These are phyloP conservation scores for Acanthoscelides obtectus DNA, from an alignment of 2,888 invertebrate genomes.

Conservation along the genomic window DNA sequence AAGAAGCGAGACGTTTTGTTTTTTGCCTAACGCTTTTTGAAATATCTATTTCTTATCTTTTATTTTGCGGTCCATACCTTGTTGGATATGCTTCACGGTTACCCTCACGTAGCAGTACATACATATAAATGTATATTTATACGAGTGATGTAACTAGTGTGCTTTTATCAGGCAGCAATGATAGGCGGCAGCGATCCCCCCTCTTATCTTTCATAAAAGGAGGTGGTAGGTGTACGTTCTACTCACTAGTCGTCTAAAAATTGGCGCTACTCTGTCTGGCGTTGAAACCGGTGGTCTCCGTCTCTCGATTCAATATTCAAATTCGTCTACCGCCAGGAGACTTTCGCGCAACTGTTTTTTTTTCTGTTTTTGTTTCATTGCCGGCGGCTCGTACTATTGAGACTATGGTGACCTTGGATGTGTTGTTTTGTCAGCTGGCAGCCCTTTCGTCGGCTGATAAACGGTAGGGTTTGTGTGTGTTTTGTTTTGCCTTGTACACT, in stretches of 20 bases:
- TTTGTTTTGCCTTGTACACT: no score
- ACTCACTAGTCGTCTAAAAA: background rate
- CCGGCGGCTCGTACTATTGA: background rate
- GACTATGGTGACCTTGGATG: constrained; percentile 18
- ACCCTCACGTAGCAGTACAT: background rate
- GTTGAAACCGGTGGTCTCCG: background rate
- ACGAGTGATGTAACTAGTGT: background rate
- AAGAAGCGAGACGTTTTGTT: no score
- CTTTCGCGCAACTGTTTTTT: background rate
- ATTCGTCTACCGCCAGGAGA: background rate
- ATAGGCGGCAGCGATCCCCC: constrained; percentile 1
- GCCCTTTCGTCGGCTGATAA: constrained; percentile 15
- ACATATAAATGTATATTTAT: background rate
- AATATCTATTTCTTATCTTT: no score
- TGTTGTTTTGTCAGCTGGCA: constrained; percentile 21
- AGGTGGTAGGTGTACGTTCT: background rate
- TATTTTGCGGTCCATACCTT: no score
- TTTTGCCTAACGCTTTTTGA: no score
- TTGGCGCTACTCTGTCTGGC: background rate
- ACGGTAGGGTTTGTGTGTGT: constrained; percentile 10
- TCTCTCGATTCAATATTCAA: background rate
- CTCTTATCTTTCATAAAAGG: background rate
- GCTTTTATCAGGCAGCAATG: background rate
- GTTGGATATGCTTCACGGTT: background rate
- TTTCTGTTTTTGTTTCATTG: background rate